Base-by-base conservation (phyloP, 1,140 invertebrate species). In the fruit fly (Drosophila melanogaster) region DNA sequence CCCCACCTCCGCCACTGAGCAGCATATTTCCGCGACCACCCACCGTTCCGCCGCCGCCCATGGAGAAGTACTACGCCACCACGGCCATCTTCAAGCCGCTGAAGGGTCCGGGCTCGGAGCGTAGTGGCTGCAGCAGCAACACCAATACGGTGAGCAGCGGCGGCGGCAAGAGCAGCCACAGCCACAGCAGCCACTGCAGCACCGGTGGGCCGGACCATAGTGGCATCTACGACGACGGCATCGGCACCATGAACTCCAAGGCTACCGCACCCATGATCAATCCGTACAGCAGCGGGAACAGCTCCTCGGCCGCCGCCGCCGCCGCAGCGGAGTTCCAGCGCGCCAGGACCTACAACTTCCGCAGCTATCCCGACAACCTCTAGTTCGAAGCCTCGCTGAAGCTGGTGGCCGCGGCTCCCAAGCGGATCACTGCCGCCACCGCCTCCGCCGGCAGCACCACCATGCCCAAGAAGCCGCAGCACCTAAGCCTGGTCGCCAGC, bases 41-140 rank as follows among this genome's bases (percentile, higher is more conserved):
- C 12, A 87, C 90, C 8, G 91, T 92, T 56, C 94, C 95, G 57
- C 95, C 95, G 43, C 95, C 95, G 37, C 95, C 95, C 30, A 94
- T 95, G 59, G 95, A 96, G 90, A 95, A 95, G 71, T 96, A 96
- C 90, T 96, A 96, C 91, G 95, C 95, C 50, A 94, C 95, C 55
- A 94, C 92, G 33, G 90, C 92, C 71, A 92, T 92, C 69, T 92
- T 91, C 60, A 92, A 92, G 84, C 90, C 90, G 61, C 81, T 92
- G 64, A 92, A 92, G 65, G 86, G 85, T 7, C 67, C 67, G 6
- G 85, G 85, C 56, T 78, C 80, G 24, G 61, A 54, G 38, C 56
- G 86, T 24, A 69, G 65, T 58, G 61, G 59, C 6, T 56, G 79
- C 41, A 71, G 71, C 70, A 81, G 78, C 76, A 78, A 66, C 59